These are phyloP conservation scores for Drosophila fungiperda DNA, from an alignment of 2,888 invertebrate genomes.

Conservation along the genomic window DNA sequence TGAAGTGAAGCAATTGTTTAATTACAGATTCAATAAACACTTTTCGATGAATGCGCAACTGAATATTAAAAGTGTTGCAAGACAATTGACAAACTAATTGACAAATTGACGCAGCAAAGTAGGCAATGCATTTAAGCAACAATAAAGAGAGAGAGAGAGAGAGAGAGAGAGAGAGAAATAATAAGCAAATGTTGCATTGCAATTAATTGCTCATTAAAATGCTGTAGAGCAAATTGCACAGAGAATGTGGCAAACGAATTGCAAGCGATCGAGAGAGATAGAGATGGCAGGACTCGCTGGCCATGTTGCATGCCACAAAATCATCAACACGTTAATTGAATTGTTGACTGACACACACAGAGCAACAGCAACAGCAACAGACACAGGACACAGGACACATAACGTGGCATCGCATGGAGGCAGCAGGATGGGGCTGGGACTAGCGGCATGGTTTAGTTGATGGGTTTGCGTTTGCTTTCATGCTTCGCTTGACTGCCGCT, in stretches of 20 bases:
- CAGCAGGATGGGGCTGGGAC: not conserved
- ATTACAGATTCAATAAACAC: slow-evolving; percentile 53
- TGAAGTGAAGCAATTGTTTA: slow-evolving; percentile 58
- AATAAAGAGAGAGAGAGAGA: not conserved
- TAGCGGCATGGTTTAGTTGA: slow-evolving; percentile 44
- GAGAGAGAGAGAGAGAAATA: not conserved
- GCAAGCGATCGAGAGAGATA: slow-evolving; percentile 1
- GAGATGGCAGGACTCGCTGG: slow-evolving; percentile 55
- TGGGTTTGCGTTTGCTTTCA: slow-evolving; percentile 76
- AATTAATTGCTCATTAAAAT: slow-evolving; percentile 82
- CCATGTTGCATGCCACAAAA: slow-evolving; percentile 81
- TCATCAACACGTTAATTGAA: slow-evolving; percentile 83
- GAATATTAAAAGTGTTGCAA: slow-evolving; percentile 48
- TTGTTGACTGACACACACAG: slow-evolving; percentile 81
- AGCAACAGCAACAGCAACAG: slow-evolving; percentile 2
- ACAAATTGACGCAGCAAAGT: slow-evolving; percentile 65
- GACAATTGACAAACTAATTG: slow-evolving; percentile 70
- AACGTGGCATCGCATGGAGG: slow-evolving; percentile 27
- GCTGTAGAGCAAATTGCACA: slow-evolving; percentile 40
- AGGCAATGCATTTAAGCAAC: slow-evolving; percentile 23
- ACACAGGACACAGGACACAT: slow-evolving; percentile 15
- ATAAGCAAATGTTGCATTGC: slow-evolving; percentile 33
- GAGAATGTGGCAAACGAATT: slow-evolving; percentile 7
- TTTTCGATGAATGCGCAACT: slow-evolving; percentile 9
- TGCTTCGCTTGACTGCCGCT: slow-evolving; percentile 71